These are phyloP conservation scores for Drosophila neutralis DNA, from an alignment of 2,888 invertebrate genomes.

Conservation along the genomic window DNA sequence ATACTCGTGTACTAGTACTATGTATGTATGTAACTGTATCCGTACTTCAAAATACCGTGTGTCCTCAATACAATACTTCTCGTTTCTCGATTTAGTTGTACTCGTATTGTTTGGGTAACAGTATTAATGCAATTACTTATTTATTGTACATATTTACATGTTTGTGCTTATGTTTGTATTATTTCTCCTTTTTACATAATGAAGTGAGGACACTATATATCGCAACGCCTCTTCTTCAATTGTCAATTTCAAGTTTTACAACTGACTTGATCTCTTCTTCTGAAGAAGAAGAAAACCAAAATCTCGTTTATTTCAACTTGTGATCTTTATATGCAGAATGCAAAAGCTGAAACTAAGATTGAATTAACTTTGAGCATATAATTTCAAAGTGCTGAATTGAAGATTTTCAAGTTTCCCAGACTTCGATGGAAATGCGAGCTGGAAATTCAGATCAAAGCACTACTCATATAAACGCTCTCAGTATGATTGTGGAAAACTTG, in stretches of 20 bases:
- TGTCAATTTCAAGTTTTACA: neutral
- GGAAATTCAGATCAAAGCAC: neutral
- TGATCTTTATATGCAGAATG: neutral
- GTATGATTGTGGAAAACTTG: neutral
- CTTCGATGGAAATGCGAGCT: neutral
- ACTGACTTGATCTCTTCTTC: neutral
- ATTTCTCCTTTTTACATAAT: neutral
- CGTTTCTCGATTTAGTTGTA: neutral
- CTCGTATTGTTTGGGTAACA: constrained; percentile 14
- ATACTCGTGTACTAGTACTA: constrained; percentile 31
- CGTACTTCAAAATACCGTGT: constrained; percentile 17
- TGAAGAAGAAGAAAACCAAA: neutral
- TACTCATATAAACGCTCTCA: neutral
- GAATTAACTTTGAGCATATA: neutral
- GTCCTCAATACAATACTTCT: neutral
- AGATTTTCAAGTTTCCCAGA: neutral
- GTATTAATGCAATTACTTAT: constrained; percentile 9
- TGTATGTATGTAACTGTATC: constrained; percentile 33
- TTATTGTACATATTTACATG: constrained; percentile 25
- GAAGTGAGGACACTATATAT: neutral
- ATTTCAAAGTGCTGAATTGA: neutral
- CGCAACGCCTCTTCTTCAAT: neutral
- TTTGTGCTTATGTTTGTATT: neutral
- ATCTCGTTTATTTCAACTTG: neutral
- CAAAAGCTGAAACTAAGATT: neutral